Conservation (phyloP, 2,888 invertebrate species). For the Dasysyrphus albostriatus region DNA sequence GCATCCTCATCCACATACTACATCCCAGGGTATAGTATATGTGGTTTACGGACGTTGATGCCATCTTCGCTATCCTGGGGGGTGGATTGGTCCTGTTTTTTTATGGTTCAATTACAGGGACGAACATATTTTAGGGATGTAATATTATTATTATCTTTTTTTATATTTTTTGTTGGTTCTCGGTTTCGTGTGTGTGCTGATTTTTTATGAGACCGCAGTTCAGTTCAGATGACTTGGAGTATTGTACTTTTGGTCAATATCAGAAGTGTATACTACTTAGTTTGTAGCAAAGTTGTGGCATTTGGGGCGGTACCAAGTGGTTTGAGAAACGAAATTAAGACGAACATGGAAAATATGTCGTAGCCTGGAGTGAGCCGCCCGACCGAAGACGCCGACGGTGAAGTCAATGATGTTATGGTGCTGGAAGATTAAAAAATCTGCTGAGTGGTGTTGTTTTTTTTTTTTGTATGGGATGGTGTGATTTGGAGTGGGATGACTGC, state of each 20-base stretch:
- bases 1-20: slow-evolving; percentile 55
- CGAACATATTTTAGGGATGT: slow-evolving; percentile 74
- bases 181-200: slow-evolving; percentile 35
- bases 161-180: background rate
- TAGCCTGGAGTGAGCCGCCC: slow-evolving; percentile 38
- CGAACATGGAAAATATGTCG: slow-evolving; percentile 69
- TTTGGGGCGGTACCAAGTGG: slow-evolving; percentile 57
- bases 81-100: slow-evolving; percentile 71
- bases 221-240: slow-evolving; percentile 28
- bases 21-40: background rate
- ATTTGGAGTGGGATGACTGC: slow-evolving; percentile 10
- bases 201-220: slow-evolving; percentile 61
- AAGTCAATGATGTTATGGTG: slow-evolving; percentile 14
- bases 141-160: slow-evolving; percentile 66
- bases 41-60: slow-evolving; percentile 42
- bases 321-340: slow-evolving; percentile 68
- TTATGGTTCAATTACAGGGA: slow-evolving; percentile 75
- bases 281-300: slow-evolving; percentile 45
- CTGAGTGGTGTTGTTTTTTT: slow-evolving; percentile 42
- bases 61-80: slow-evolving; percentile 54
- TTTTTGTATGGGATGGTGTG: slow-evolving; percentile 14
- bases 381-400: background rate
- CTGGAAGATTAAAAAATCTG: slow-evolving; percentile 51
- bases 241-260: slow-evolving; percentile 60
- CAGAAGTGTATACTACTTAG: background rate